Percentiles rank a stretch among this genome's conserved stretches.
Evolutionary conservation across 2,888 invertebrate species (phyloP).

Genomic region (Pelosia muscerda): DNA sequence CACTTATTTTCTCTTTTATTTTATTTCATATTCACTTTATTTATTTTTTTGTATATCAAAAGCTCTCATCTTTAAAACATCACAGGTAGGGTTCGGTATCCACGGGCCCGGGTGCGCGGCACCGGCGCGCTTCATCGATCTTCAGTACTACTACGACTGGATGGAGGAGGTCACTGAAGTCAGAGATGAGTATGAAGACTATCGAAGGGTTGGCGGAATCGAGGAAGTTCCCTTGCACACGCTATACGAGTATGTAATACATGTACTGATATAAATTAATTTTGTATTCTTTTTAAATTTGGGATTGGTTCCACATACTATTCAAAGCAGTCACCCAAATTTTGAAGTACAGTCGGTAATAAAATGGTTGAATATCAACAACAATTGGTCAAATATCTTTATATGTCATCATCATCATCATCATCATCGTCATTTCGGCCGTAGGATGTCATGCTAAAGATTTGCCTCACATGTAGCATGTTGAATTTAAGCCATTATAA

Average conservation of each 20-base stretch:
- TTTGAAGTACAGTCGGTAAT: too few species aligned
- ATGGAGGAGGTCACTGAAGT: conserved; percentile 51
- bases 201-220: not conserved
- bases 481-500: too few species aligned
- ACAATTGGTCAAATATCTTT: too few species aligned
- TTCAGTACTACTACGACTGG: conserved; percentile 61
- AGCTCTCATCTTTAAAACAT: not conserved
- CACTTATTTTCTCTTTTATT: not conserved
- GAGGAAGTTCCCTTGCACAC: conserved; percentile 17
- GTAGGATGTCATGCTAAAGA: too few species aligned
- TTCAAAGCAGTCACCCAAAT: too few species aligned
- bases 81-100: conserved; percentile 68
- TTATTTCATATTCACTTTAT: not conserved
- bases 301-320: too few species aligned
- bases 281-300: too few species aligned
- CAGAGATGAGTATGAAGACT: not conserved
- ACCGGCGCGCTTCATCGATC: conserved; percentile 64
- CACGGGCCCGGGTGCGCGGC: conserved; percentile 68
- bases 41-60: not conserved
- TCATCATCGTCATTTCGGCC: too few species aligned
- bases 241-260: conserved; percentile 2
- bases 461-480: too few species aligned
- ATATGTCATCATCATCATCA: too few species aligned
- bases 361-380: too few species aligned
- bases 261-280: too few species aligned